A percentile compares a stretch with the other conserved stretches of the same genome.
phyloP scores from a whole-genome alignment of 1,140 invertebrate species.

The Saccostrea glomerata region DNA sequence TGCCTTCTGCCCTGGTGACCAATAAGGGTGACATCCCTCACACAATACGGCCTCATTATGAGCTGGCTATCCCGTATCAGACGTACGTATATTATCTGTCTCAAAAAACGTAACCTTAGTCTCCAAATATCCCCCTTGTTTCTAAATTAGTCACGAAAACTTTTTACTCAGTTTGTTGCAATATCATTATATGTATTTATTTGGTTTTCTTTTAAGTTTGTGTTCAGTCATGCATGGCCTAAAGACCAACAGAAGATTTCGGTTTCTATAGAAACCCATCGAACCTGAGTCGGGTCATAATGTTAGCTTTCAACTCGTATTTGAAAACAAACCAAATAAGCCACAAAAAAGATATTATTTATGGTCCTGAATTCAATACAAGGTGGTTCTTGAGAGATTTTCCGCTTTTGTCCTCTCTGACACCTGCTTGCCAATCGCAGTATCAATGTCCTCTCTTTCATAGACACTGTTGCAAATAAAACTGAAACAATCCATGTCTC shows the following conservation, averaged over 20 bases:
- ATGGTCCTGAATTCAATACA: slow-evolving; percentile 32
- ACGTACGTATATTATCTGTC: slow-evolving; percentile 18
- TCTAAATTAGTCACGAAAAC: background rate
- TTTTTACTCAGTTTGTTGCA: background rate
- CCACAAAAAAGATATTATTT: slow-evolving; percentile 32
- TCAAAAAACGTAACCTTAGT: background rate
- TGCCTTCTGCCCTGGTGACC: background rate
- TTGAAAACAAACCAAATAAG: slow-evolving; percentile 35
- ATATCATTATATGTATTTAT: background rate
- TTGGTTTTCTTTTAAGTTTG: background rate
- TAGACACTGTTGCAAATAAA: background rate
- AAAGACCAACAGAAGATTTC: background rate
- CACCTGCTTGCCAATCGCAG: background rate
- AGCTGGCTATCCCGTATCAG: slow-evolving; percentile 5
- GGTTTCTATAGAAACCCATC: slow-evolving; percentile 13
- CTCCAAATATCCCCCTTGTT: background rate
- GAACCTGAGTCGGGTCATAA: slow-evolving; percentile 5
- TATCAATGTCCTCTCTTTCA: slow-evolving; percentile 3
- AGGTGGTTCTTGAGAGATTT: slow-evolving; percentile 6
- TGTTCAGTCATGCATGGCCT: background rate
- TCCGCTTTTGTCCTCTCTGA: background rate
- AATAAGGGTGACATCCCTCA: background rate
- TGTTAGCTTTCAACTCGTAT: slow-evolving; percentile 34
- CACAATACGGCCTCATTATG: background rate
- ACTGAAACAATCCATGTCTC: slow-evolving; percentile 1